Base-by-base conservation (phyloP, 2,113 vertebrate genomes). In the Chauna torquata region DNA sequence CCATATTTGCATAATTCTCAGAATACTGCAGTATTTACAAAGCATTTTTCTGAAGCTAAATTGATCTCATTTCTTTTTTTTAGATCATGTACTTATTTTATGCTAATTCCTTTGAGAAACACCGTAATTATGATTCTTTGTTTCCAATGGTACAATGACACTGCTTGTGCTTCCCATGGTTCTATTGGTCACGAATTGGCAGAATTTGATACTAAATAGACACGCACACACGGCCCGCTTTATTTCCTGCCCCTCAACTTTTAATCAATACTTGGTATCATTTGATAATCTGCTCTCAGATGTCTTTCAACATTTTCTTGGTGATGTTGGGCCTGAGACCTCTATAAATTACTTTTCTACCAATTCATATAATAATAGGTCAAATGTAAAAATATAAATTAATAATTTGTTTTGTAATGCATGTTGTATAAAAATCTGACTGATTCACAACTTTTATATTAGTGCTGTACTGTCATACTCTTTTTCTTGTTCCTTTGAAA, bases 321-420 rank as follows among this genome's bases (percentile, higher is more conserved):
- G 55, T 68, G 42, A 45, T 76, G 38, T 82, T 71, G 49, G 66
- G 20, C 68, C 45, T 38, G 81, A 76, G 40, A 86, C 59, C 49
- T 50, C 74, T 81, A n/a, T 86, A 89, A 95, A 75, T 94, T 59
- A 54, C 42, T 78, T 28, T 49, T 52, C 65, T 93, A 66, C 28
- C 9, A 8, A 8, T 40, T 94, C 4, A 18, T 66, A 28, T 47
- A 38, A 30, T 71, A 72, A 88, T 65, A 85, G 55, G 61, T 85
- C 32, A 75, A 54, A 59, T 36, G 23, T 52, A 64, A 34, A 92
- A 88, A 58, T 83, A 32, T 40, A 83, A 86, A 82, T 74, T n/a
- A 96, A 57, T 87, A 96, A 86, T 69, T 96, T 92, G 61, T 55
- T 57, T 16, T 88, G n/a, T 79, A 82, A 44, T 90, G 34, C 28